phyloP scores from a whole-genome alignment of 2,113 vertebrate genomes.

The Nerophis lumbriciformis region DNA sequence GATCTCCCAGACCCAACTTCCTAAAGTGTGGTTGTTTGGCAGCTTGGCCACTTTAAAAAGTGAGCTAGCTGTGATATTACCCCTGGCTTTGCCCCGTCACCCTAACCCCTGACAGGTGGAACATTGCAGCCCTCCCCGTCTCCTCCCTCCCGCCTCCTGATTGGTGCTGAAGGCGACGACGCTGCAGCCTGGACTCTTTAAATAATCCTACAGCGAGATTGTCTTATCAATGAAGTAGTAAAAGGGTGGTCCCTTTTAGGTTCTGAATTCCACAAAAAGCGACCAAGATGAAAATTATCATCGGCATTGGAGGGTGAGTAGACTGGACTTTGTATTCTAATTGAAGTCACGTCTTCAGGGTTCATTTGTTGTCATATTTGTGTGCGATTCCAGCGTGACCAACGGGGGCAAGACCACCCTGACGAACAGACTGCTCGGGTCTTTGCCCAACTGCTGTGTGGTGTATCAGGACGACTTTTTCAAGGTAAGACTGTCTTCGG shows the following conservation, averaged over 20 bases:
- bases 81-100: background rate
- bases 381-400: conserved; percentile 67
- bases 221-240: conserved; percentile 79
- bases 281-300: conserved; percentile 74
- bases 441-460: conserved; percentile 76
- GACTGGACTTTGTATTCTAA: background rate
- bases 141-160: conserved; percentile 5
- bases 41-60: too few species aligned
- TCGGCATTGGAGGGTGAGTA: conserved; percentile 76
- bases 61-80: too few species aligned
- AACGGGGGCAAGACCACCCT: conserved; percentile 81
- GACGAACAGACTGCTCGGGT: conserved; percentile 69
- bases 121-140: conserved; percentile 23
- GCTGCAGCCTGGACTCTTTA: conserved; percentile 45
- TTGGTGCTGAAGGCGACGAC: conserved; percentile 44
- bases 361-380: background rate
- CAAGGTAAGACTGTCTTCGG: conserved; percentile 64
- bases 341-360: background rate
- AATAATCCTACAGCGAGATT: conserved; percentile 45
- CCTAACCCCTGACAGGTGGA: conserved; percentile 50
- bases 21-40: too few species aligned
- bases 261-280: conserved; percentile 48
- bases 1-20: too few species aligned
- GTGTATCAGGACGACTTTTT: conserved; percentile 80
- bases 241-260: conserved; percentile 56